Evolutionary conservation across 2,888 invertebrate species (phyloP), one percentile per base, ranked within the genome.

Genomic region (Erebia epiphron): DNA sequence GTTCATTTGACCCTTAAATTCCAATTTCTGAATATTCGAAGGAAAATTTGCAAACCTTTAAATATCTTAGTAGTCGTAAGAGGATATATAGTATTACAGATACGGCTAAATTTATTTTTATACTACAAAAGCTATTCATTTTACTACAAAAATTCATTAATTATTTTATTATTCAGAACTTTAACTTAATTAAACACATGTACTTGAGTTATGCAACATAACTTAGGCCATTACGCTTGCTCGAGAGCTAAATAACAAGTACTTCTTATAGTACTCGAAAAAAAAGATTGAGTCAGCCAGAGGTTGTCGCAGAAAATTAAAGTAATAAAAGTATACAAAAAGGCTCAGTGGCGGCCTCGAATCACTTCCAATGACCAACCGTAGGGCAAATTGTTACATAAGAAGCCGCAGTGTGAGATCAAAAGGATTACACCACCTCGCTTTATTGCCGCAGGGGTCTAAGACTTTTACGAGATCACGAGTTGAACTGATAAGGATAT

Each of bases 341-440:
- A 66, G 67, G 74, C 71, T 73, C 71, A 70, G 68, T 73, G 70
- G 69, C 70, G 65, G 73, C 63, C 68, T 66, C 69, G 70, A 73
- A 74, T 75, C 57, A 66, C 74, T n/a, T 69, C 68, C 69, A 75
- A 74, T 67, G 75, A 72, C 70, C 69, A 70, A 68, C 75, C 75
- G 62, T 63, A 74, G 75, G 75, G 71, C 73, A 78, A 79, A 78
- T 77, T 75, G 77, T 77, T 78, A 80, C 74, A 76, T 72, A 76
- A 78, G 75, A 72, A 68, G 73, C 73, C 75, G 75, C 76, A 75
- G 69, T 67, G 68, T 62, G 75, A 73, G 78, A 78, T 81, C 79
- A 80, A 80, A 66, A 78, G 78, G 78, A 79, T 79, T 78, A 77
- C 73, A 69, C 50, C 75, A 74, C 75, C 74, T 76, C 76, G 69